Conservation (phyloP, 2,888 invertebrate genomes). For the Tetropium fuscum region DNA sequence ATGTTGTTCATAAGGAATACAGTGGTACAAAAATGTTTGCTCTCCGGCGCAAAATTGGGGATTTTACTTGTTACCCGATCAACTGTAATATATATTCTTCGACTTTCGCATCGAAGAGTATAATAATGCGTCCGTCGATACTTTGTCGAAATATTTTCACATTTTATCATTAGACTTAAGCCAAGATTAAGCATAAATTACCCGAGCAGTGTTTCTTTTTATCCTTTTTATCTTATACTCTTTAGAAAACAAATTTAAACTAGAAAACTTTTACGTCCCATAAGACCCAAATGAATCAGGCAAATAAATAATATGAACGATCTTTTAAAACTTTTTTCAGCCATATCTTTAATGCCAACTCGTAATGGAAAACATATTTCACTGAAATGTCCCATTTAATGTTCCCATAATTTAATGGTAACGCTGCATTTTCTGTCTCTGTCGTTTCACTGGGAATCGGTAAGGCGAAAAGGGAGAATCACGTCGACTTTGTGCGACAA, state of each 20-base stretch:
- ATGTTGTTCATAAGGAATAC: too few species aligned
- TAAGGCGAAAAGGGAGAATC: conserved; percentile 16
- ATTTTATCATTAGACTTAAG: background rate
- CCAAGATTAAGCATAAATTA: background rate
- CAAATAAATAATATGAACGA: conserved; percentile 63
- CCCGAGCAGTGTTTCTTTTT: conserved; percentile 12
- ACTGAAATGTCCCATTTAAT: conserved; percentile 61
- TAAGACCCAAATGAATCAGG: conserved; percentile 59
- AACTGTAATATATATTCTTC: too few species aligned
- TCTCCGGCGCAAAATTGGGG: too few species aligned
- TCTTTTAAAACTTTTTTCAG: conserved; percentile 62
- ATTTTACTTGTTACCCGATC: too few species aligned
- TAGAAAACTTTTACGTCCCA: conserved; percentile 56
- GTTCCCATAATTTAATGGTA: conserved; percentile 50
- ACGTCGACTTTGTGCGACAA: conserved; percentile 44
- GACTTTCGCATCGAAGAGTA: too few species aligned
- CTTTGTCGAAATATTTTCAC: conserved; percentile 4
- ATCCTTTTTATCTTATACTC: conserved; percentile 2
- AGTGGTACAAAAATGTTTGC: too few species aligned
- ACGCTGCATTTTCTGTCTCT: conserved; percentile 39
- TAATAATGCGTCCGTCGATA: too few species aligned
- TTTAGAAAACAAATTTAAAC: conserved; percentile 53
- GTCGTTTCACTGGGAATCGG: conserved; percentile 15
- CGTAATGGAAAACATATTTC: conserved; percentile 65
- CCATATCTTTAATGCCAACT: conserved; percentile 63